phyloP scores from a whole-genome alignment of 2,797 vertebrate species.

The Oryzias sinensis region DNA sequence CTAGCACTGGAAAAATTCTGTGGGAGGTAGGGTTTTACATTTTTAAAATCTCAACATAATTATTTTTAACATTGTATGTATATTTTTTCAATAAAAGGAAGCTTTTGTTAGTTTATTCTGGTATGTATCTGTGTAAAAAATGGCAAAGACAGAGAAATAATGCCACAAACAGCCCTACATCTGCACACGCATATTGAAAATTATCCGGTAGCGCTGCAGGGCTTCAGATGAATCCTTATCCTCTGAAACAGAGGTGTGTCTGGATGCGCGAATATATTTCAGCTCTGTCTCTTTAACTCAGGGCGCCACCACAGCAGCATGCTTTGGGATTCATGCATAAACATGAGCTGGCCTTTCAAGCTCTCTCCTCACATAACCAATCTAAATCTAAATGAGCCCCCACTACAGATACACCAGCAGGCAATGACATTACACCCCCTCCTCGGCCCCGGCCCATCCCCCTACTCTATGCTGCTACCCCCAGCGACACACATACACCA shows the following conservation, averaged over 20 bases:
- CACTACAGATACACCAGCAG: slow-evolving; percentile 80
- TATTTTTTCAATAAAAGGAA: slow-evolving; percentile 20
- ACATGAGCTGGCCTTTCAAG: slow-evolving; percentile 81
- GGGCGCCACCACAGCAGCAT: slow-evolving; percentile 68
- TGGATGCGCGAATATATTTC: slow-evolving; percentile 63
- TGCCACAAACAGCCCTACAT: slow-evolving; percentile 21
- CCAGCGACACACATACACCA: slow-evolving; percentile 79
- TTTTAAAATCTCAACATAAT: slow-evolving; percentile 29
- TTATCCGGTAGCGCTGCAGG: slow-evolving; percentile 41
- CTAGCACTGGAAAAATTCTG: slow-evolving; percentile 36
- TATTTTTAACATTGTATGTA: not conserved
- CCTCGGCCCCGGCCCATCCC: slow-evolving; percentile 59
- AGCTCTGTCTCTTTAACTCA: slow-evolving; percentile 76
- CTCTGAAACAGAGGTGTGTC: slow-evolving; percentile 59
- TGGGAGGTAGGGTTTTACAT: slow-evolving; percentile 7
- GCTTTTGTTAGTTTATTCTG: slow-evolving; percentile 7
- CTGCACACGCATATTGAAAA: slow-evolving; percentile 51
- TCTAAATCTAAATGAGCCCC: slow-evolving; percentile 83
- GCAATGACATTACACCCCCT: slow-evolving; percentile 77
- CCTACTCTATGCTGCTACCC: slow-evolving; percentile 60
- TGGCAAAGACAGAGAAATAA: not conserved
- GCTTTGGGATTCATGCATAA: slow-evolving; percentile 80
- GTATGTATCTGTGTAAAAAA: slow-evolving; percentile 14
- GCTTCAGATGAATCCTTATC: slow-evolving; percentile 52
- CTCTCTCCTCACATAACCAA: slow-evolving; percentile 81